A percentile compares a stretch with the other conserved stretches of the same genome.
These are phyloP conservation scores for Allacma fusca DNA, from an alignment of 2,888 invertebrate species.

Conservation along the genomic window DNA sequence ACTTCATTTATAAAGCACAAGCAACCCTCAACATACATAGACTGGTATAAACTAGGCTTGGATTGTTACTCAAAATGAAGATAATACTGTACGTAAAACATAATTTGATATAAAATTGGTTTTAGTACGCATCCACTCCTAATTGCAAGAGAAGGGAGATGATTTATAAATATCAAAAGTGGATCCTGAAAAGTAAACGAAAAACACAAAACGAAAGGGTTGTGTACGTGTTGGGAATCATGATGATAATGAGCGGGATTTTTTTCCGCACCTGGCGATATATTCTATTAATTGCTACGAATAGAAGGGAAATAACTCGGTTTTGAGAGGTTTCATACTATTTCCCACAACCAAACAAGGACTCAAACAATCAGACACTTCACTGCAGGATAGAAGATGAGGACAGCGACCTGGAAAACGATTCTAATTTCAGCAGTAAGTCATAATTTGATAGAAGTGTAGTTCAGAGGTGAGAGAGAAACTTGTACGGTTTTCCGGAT, in stretches of 20 bases:
- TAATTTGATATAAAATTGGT: too few species aligned
- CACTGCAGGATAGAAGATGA: background rate
- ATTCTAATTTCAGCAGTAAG: background rate
- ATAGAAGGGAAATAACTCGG: background rate
- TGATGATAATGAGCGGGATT: background rate
- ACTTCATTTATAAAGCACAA: too few species aligned
- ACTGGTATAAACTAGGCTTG: too few species aligned
- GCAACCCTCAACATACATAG: too few species aligned
- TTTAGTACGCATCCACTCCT: too few species aligned
- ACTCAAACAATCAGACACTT: background rate
- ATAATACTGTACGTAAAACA: too few species aligned
- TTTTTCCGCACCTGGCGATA: constrained; percentile 2
- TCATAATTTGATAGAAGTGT: too few species aligned
- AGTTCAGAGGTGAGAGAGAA: background rate
- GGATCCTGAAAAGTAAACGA: constrained; percentile 1
- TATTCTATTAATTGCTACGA: background rate
- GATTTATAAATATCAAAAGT: too few species aligned
- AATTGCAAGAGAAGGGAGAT: too few species aligned
- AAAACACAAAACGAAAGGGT: too few species aligned
- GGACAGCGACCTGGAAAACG: constrained; percentile 2
- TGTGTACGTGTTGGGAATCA: too few species aligned
- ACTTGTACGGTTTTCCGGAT: background rate
- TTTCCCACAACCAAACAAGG: background rate
- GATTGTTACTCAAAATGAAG: too few species aligned
- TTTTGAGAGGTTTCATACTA: background rate